Evolutionary conservation across 1,140 invertebrate species (phyloP).

Genomic region (Schlechtendalia chinensis): DNA sequence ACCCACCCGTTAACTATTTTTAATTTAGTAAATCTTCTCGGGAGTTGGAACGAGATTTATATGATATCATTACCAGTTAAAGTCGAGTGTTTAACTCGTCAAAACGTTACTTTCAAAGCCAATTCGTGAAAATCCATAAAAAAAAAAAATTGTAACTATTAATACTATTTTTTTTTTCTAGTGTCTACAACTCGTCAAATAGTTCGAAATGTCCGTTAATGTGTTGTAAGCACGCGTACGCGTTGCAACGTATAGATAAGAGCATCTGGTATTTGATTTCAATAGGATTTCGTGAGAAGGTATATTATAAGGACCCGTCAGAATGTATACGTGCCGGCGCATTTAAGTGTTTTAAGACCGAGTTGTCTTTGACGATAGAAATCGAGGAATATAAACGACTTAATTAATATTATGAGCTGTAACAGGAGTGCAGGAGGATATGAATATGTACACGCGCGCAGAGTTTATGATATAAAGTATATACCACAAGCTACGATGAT

Average conservation of each 20-base stretch:
- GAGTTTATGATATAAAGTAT: neutral
- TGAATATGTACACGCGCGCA: neutral
- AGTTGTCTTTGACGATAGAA: conserved; percentile 31
- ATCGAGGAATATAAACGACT: conserved; percentile 39
- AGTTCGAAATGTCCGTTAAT: neutral
- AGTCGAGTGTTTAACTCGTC: no score
- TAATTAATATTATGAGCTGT: conserved; percentile 21
- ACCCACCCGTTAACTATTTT: no score
- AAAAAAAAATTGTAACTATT: no score
- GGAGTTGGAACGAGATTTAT: no score
- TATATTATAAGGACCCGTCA: neutral
- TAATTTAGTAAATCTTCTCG: no score
- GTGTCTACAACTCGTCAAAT: conserved; percentile 4
- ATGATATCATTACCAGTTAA: no score
- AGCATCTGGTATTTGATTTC: neutral
- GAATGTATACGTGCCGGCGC: conserved; percentile 21
- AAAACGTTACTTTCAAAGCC: no score
- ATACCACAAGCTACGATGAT: neutral
- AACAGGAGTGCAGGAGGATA: neutral
- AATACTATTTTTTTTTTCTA: no score
- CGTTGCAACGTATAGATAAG: neutral
- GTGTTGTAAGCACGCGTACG: neutral
- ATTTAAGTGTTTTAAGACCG: neutral
- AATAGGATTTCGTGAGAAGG: conserved; percentile 13
- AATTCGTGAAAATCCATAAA: no score